Evolutionary conservation across 2,888 invertebrate species (phyloP), one percentile per base, ranked within the genome.

Genomic region (Odontocerum albicorne): DNA sequence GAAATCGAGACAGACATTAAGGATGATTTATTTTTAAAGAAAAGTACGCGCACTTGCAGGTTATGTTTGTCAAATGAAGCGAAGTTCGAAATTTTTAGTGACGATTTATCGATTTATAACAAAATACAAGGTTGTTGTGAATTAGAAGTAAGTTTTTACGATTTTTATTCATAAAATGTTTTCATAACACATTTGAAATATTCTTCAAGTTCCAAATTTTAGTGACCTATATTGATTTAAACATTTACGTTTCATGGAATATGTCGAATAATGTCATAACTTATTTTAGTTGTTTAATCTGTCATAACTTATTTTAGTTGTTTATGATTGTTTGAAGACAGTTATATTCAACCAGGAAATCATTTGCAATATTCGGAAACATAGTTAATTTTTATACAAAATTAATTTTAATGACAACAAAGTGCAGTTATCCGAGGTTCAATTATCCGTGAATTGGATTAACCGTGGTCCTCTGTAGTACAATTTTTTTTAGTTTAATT

Each of bases 1-100:
- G 47, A 47, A 36, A 20, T 38, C 36, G 21, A 22, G 8, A 3
- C 4, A 6, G 47, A 47, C 16, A 20, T 7, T 22, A 36, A 47
- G 10, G 20, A 21, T n/a, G 22, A 7, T 36, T 20, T 36, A 21
- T 35, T 33, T n/a, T 17, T 36, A 6, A 47, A 47, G 36, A 36
- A 35, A 20, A 35, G 36, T 15, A 22, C 22, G 2, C 19, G 46
- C 21, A 46, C 43, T 32, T 53, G 53, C 12, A 46, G 53, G 43
- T 39, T 53, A 36, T 53, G 53, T 46, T 35, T 53, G 22, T 32
- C 20, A 20, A 21, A 53, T 31, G 53, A 46, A 46, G 53, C 40
- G 4, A 40, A 21, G 12, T 35, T 46, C 20, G 38, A 46, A 33
- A 53, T 53, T 32, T 53, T 53, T 17, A 36, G 32, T 10, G 46